Conservation (phyloP, 2,113 vertebrate species). For the Mustelus asterias region DNA sequence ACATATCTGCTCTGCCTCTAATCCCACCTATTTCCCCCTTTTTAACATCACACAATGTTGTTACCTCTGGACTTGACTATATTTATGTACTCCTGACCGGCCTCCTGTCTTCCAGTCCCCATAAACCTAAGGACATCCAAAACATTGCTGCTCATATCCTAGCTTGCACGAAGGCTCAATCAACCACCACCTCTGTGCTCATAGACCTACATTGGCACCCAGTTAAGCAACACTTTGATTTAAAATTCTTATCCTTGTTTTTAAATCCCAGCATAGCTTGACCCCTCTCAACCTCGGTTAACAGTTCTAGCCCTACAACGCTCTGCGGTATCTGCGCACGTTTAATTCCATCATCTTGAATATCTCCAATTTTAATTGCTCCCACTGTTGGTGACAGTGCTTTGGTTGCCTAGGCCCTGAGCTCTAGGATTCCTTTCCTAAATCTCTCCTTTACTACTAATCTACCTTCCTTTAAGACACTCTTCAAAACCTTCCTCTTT, state of each 20-base stretch:
- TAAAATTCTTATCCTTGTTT: not conserved
- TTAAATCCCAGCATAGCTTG: not conserved
- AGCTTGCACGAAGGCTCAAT: not conserved
- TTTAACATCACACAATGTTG: not conserved
- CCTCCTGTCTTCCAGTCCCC: not conserved
- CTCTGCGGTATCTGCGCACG: not conserved
- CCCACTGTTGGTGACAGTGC: not conserved
- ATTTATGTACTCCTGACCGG: not conserved
- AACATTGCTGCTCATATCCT: not conserved
- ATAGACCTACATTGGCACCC: not conserved
- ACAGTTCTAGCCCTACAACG: not conserved
- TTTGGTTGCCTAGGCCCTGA: not conserved
- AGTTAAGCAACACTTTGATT: not conserved
- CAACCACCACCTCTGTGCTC: not conserved
- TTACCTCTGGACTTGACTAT: not conserved
- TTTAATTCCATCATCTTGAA: not conserved
- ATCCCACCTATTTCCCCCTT: not conserved
- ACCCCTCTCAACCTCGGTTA: not conserved
- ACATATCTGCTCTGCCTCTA: not conserved
- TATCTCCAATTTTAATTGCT: not conserved
- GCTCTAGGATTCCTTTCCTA: not conserved
- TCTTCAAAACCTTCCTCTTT: not conserved
- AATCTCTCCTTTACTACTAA: not conserved
- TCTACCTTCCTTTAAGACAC: not conserved
- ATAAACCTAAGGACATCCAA: not conserved